Percentiles rank a stretch among this genome's conserved stretches.
phyloP scores from a whole-genome alignment of 1,140 invertebrate genomes.

The Sarcophaga peregrina region DNA sequence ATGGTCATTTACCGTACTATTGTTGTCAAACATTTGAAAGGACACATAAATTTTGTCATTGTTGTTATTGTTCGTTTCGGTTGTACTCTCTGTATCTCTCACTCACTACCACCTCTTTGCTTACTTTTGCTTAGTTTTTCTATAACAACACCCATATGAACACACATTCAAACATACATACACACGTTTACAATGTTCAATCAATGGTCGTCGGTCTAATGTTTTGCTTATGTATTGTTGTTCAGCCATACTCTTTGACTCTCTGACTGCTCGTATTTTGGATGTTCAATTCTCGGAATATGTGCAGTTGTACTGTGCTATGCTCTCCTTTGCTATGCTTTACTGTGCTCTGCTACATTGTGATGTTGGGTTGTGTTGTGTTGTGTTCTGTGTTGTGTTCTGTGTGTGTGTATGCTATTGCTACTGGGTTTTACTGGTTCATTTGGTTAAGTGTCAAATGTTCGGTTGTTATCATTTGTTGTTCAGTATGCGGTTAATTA shows the following conservation, averaged over 20 bases:
- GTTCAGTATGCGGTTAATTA: constrained; percentile 37
- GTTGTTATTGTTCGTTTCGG: constrained; percentile 14
- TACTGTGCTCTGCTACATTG: too few species aligned
- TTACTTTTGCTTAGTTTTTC: not conserved
- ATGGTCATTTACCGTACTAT: constrained; percentile 25
- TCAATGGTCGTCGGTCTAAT: constrained; percentile 1
- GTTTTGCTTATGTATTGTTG: not conserved
- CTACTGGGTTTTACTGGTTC: constrained; percentile 13
- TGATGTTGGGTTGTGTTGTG: not conserved
- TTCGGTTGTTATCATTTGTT: constrained; percentile 34
- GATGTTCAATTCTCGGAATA: not conserved
- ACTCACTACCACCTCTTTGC: not conserved
- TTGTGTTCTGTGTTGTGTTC: not conserved
- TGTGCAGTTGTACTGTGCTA: not conserved
- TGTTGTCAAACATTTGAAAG: constrained; percentile 39
- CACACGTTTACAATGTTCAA: constrained; percentile 15
- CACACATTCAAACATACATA: not conserved
- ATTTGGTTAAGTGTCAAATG: constrained; percentile 39
- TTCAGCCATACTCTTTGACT: not conserved
- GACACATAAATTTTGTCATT: constrained; percentile 30
- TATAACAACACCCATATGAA: not conserved
- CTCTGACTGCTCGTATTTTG: not conserved
- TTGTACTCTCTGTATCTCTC: not conserved
- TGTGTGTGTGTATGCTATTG: not conserved
- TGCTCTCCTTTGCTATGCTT: too few species aligned